These are phyloP conservation scores for Lathamus discolor DNA, from an alignment of 2,113 vertebrate species.

Conservation along the genomic window DNA sequence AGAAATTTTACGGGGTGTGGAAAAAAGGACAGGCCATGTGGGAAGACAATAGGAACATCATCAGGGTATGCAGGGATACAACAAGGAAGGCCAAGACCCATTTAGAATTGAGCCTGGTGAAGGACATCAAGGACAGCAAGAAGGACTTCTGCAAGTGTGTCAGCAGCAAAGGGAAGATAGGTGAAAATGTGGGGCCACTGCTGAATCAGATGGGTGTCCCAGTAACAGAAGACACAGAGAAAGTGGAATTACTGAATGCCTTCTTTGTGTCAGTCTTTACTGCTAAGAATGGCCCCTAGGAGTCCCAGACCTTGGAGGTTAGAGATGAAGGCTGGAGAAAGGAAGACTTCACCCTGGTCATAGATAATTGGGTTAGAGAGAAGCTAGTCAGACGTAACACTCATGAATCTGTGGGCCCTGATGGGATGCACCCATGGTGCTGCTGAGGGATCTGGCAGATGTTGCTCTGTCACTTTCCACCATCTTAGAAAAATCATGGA, in stretches of 20 bases:
- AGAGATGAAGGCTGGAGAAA: not conserved
- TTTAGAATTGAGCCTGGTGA: not conserved
- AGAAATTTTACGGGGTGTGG: not conserved
- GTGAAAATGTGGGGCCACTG: not conserved
- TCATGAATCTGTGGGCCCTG: not conserved
- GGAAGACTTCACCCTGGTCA: not conserved
- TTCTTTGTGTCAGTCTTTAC: not conserved
- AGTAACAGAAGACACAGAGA: not conserved
- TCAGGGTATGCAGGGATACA: not conserved
- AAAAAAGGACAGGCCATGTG: not conserved
- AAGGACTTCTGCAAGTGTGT: not conserved
- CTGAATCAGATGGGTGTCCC: not conserved
- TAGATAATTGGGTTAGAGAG: not conserved
- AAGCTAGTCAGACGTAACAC: not conserved
- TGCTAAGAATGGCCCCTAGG: not conserved
- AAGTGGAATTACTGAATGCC: not conserved
- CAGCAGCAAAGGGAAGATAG: not conserved
- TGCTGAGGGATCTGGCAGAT: not conserved
- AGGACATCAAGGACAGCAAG: not conserved
- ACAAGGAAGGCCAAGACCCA: not conserved
- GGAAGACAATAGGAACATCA: not conserved
- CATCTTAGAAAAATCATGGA: not conserved
- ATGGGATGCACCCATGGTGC: not conserved
- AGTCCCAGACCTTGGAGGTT: not conserved
- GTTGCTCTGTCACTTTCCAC: not conserved